Percentiles rank a stretch among this genome's conserved stretches.
Evolutionary conservation across 1,140 invertebrate genomes (phyloP).

Genomic region (Cataglyphis hispanica): DNA sequence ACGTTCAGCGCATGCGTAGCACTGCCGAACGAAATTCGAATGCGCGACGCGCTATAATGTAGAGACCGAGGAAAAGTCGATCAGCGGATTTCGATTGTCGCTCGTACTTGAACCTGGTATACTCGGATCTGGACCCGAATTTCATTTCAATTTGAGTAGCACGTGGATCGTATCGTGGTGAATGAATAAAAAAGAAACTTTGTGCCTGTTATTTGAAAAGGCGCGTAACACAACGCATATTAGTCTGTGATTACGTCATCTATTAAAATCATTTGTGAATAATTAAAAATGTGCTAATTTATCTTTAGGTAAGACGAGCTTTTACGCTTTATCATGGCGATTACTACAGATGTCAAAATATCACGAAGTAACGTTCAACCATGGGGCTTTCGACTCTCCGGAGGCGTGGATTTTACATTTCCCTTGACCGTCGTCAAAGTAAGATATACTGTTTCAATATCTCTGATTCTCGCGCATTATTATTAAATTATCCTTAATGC

Average conservation of each 20-base stretch:
- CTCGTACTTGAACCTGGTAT: not conserved
- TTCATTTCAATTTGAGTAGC: not conserved
- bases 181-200: not conserved
- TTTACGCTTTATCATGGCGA: slow-evolving; percentile 48
- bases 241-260: not conserved
- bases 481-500: not conserved
- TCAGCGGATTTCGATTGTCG: not conserved
- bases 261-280: not conserved
- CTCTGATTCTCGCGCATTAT: not conserved
- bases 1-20: slow-evolving; percentile 16
- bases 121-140: not conserved
- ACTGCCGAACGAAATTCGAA: slow-evolving; percentile 29
- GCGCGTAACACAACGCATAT: too few relatives aligned
- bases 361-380: slow-evolving; percentile 86
- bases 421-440: slow-evolving; percentile 93
- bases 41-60: not conserved
- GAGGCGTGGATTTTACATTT: slow-evolving; percentile 91
- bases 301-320: slow-evolving; percentile 26
- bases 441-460: slow-evolving; percentile 72
- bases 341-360: slow-evolving; percentile 79
- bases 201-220: too few relatives aligned
- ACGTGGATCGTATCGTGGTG: not conserved
- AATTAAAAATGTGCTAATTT: not conserved
- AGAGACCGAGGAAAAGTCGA: not conserved
- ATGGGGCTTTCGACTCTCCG: slow-evolving; percentile 94